Evolutionary conservation across 1,140 invertebrate species (phyloP), one percentile per base, ranked within the genome.

Genomic region (Lepidurus apus): DNA sequence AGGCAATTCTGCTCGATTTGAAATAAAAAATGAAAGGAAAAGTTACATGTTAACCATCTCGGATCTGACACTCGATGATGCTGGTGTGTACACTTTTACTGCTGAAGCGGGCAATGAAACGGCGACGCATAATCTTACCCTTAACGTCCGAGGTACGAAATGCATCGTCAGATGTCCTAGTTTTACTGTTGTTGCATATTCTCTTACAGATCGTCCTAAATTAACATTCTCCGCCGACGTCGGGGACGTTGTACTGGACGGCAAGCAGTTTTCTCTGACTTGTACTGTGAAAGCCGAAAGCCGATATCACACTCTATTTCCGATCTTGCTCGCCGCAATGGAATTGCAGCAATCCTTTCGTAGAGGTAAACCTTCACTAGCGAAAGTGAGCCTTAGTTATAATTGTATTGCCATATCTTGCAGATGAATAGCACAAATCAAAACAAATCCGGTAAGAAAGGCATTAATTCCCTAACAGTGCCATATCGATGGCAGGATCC

Each of bases 21-120:
- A 21, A 44, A 44, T 79, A 42, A 74, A 43, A 47, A 13, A 43
- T 24, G 43, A 75, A 45, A 13, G 42, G 42, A 79, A 43, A 45
- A 79, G 11, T 24, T 43, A 26, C 5, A 65, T 78, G 1, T 44
- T 79, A 8, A 74, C 45, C 3, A 79, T 79, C 13, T 45, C 43
- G 13, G 73, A 42, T 9, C n/a, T 79, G 42, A 43, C 24, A 43
- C 74, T 79, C 6, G 42, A 43, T 10, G 78, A 79, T 79, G 73
- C 26, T 24, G 78, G 78, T 7, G 53, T 74, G 11, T 79, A 79
- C 34, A 53, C 53, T 10, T 42, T 77, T 1, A 77, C 76, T 13
- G 44, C 53, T 0, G 9, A 11, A 7, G 53, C 21, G 2, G 53
- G 17, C 13, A 47, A 47, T 13, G 43, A 24, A 24, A 34, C 24